A percentile compares a stretch with the other conserved stretches of the same genome.
phyloP scores from a whole-genome alignment of 2,888 invertebrate species.

The Odontocolon sp. region DNA sequence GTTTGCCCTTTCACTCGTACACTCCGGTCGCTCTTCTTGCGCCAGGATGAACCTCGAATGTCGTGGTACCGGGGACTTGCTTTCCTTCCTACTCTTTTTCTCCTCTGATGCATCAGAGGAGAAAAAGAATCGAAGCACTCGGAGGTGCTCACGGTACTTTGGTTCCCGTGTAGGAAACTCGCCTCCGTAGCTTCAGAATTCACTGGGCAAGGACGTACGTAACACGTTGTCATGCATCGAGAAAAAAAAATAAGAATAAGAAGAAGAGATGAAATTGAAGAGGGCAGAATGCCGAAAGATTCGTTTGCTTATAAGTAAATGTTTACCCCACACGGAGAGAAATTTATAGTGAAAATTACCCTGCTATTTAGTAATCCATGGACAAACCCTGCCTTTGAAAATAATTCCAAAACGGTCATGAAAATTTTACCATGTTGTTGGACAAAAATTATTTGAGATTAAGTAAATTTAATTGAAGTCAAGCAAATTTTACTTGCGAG shows the following conservation, averaged over 20 bases:
- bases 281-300: too few species aligned
- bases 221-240: background rate
- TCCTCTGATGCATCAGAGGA: slow-evolving; percentile 33
- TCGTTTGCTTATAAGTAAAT: too few species aligned
- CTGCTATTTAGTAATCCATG: too few species aligned
- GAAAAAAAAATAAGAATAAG: background rate
- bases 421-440: too few species aligned
- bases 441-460: too few species aligned
- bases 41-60: slow-evolving; percentile 56
- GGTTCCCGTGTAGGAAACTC: slow-evolving; percentile 33
- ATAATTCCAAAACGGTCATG: too few species aligned
- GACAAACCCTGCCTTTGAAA: too few species aligned
- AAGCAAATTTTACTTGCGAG: too few species aligned
- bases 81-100: slow-evolving; percentile 48
- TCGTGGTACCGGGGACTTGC: slow-evolving; percentile 43
- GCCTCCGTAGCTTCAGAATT: slow-evolving; percentile 4
- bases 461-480: too few species aligned
- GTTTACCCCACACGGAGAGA: too few species aligned
- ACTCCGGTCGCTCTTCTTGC: slow-evolving; percentile 52
- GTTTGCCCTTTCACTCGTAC: slow-evolving; percentile 26
- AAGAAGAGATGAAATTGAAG: too few species aligned
- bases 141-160: slow-evolving; percentile 44
- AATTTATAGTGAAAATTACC: too few species aligned
- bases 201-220: background rate
- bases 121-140: slow-evolving; percentile 46